Evolutionary conservation across 2,113 vertebrate genomes (phyloP).

Genomic region (Podarcis raffonei): DNA sequence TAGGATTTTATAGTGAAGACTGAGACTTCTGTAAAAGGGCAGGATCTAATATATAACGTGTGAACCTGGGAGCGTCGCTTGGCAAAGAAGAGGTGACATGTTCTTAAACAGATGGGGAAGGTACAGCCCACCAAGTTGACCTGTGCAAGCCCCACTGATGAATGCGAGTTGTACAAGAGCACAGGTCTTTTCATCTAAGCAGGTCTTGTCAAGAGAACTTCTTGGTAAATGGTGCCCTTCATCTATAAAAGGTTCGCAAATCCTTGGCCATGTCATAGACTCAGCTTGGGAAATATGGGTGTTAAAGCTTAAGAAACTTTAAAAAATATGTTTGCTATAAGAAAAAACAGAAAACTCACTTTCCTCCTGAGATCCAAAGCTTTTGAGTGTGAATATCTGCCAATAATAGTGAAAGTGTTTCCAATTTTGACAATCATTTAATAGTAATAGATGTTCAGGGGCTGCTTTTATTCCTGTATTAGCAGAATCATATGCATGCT

Average conservation of each 20-base stretch:
- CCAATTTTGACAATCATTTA: not conserved
- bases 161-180: not conserved
- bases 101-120: constrained; percentile 2
- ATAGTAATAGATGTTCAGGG: not conserved
- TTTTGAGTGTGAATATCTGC: not conserved
- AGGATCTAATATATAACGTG: constrained; percentile 50
- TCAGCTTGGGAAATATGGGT: not conserved
- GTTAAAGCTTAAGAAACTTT: not conserved
- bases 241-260: not conserved
- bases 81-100: not conserved
- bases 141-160: not conserved
- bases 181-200: not conserved
- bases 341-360: not conserved
- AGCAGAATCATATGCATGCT: not conserved
- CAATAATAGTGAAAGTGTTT: not conserved
- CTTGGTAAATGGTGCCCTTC: not conserved
- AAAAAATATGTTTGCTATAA: not conserved
- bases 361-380: not conserved
- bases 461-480: not conserved
- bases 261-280: not conserved
- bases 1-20: constrained; percentile 57
- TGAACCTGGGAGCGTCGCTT: not conserved
- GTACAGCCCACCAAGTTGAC: not conserved
- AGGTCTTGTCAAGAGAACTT: not conserved
- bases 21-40: constrained; percentile 56